Evolutionary conservation across 2,888 invertebrate species (phyloP), one percentile per base, ranked within the genome.

Genomic region (Apocheima hispidaria): DNA sequence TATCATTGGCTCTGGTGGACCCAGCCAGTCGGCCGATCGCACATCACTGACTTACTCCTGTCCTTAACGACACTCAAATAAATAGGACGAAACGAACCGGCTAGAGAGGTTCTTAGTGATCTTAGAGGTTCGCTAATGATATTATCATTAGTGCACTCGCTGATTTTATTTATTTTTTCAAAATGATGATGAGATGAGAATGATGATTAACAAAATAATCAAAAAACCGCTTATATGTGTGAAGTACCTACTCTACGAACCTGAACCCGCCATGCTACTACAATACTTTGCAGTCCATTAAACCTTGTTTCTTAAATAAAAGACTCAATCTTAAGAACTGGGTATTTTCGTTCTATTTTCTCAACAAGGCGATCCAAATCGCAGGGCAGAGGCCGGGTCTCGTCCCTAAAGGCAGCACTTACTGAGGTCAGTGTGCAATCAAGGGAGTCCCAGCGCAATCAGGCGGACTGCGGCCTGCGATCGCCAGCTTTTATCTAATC

Each of bases 371-470:
- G 28, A 56, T 38, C 43, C 58, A 20, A 26, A 48, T 30, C 26
- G 41, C 28, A 16, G 51, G 40, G 5, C 40, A 40, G 40, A 51
- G 51, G 51, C 26, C 51, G 40, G 16, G 36, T 2, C 41, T 0
- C n/a, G 43, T 55, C 60, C 60, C 60, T 51, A 33, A 60, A 46
- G 55, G 40, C 65, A 66, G 52, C 72, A 61, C 58, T 77, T 75
- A 72, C 72, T 69, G 68, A 77, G 78, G 78, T 78, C 78, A 76
- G 68, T 65, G 60, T 69, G 76, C 75, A 69, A 70, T 73, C 73
- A 60, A 57, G 74, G 69, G 70, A 67, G 63, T 73, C 81, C 77
- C 75, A 26, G 70, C 69, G 74, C 77, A 77, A 79, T 78, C 80
- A 73, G 21, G 36, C 33, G 28, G 33, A 51, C 33, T 26, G 18